Base-by-base conservation (phyloP, 2,888 invertebrate species). In the Andrena haemorrhoa region DNA sequence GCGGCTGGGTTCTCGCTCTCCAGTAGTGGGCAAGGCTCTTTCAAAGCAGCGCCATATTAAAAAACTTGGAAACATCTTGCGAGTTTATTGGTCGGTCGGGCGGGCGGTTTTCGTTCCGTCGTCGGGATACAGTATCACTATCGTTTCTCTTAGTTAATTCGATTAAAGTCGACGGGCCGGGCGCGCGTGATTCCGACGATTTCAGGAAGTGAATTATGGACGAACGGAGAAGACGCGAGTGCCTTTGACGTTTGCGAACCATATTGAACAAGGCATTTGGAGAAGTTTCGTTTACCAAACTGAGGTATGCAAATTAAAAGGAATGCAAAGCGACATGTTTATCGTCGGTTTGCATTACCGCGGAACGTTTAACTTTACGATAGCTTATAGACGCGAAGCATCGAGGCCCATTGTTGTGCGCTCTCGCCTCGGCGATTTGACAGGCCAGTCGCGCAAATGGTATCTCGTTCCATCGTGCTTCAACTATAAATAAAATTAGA, bases 1-100 rank as follows among this genome's bases (percentile, higher is more conserved):
- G 92, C 91, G 93, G 91, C 53, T 56, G 86, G 89, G 89, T 92
- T 93, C 92, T 92, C 92, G 90, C 92, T 92, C 90, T 89, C 89
- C 84, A 89, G 90, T 90, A 89, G 90, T 90, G 87, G 82, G 86
- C 89, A 89, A 89, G 87, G 89, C 86, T 88, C 86, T 68, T 80
- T 61, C 63, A 68, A 49, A 81, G 82, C 64, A 72, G 82, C 82
- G 82, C 75, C 82, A 82, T 82, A 82, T 82, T 82, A 82, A 81
- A 81, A 81, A 72, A 58, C 35, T 61, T 4, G 6, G 56, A 56
- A 74, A 71, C 64, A 78, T 58, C 47, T 60, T 10, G 12, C 41
- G 16, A 29, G 10, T 26, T 41, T 78, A 56, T 23, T 49, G 49
- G 58, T 47, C 4, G 35, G n/a, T 35, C 12, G 16, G 12, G 26